phyloP scores from a whole-genome alignment of 92 coral and sea anemone species.

The Umimayanthus chanpuru region DNA sequence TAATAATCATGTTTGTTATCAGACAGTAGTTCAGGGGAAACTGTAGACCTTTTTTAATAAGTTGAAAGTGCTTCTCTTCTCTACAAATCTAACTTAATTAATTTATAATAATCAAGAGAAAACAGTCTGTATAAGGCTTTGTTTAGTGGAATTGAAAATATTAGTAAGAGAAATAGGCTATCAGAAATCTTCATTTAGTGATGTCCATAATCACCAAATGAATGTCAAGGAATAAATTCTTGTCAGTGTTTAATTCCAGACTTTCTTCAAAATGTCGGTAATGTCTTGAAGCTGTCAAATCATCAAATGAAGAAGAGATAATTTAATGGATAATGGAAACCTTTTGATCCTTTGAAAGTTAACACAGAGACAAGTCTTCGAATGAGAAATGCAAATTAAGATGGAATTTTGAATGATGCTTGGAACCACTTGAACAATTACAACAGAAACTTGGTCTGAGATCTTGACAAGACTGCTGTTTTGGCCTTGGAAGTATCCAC shows the following conservation, averaged over 20 bases:
- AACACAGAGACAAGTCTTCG: neutral
- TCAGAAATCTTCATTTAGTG: no score
- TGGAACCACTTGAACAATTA: neutral
- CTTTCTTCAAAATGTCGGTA: neutral
- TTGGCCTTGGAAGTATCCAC: neutral
- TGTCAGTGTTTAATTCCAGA: neutral
- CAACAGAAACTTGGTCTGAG: neutral
- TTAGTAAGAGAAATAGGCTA: no score
- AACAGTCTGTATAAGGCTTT: no score
- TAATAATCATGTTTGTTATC: neutral
- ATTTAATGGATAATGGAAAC: no score
- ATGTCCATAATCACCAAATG: no score
- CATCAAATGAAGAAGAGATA: no score
- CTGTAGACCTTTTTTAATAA: neutral
- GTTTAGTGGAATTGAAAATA: no score
- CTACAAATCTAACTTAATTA: neutral
- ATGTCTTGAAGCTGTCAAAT: neutral
- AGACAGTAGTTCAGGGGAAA: neutral
- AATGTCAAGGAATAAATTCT: no score
- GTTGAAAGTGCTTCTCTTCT: neutral
- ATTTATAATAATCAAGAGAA: no score
- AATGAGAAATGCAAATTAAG: neutral
- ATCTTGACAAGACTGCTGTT: neutral
- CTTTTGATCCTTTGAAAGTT: neutral
- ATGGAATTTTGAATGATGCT: neutral